phyloP scores from a whole-genome alignment of 1,140 invertebrate species.

The Lepeophtheirus salmonis region DNA sequence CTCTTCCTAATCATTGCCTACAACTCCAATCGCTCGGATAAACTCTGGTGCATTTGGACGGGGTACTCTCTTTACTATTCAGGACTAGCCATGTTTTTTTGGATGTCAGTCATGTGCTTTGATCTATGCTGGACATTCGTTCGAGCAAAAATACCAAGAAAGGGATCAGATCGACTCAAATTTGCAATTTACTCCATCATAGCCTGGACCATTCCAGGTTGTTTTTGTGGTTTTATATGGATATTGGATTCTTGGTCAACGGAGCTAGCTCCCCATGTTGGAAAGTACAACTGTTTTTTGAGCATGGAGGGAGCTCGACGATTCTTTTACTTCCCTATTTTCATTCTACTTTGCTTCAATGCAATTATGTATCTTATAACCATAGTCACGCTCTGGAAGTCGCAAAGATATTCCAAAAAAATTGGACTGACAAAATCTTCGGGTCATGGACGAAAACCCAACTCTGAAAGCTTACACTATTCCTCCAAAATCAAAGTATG shows the following conservation, averaged over 20 bases:
- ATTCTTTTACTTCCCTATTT: slow-evolving; percentile 12
- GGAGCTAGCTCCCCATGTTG: slow-evolving; percentile 1
- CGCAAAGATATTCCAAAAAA: slow-evolving; percentile 1
- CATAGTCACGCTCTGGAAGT: background rate
- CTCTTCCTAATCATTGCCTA: slow-evolving; percentile 3
- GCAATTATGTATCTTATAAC: slow-evolving; percentile 7
- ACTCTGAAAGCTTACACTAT: too few relatives aligned
- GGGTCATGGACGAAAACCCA: too few relatives aligned
- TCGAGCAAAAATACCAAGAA: slow-evolving; percentile 6
- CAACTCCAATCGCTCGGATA: background rate
- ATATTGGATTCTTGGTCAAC: background rate
- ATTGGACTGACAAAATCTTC: slow-evolving; percentile 5
- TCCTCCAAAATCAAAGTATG: too few relatives aligned
- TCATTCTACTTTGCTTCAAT: slow-evolving; percentile 6
- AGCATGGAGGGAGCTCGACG: background rate
- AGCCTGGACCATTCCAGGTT: background rate
- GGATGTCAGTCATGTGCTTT: slow-evolving; percentile 18
- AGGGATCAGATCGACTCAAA: background rate
- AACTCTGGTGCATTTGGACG: background rate
- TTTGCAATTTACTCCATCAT: background rate
- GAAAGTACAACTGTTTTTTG: slow-evolving; percentile 1
- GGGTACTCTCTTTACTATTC: slow-evolving; percentile 13
- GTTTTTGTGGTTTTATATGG: background rate
- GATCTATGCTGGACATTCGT: slow-evolving; percentile 16
- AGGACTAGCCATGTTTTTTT: slow-evolving; percentile 10